These are phyloP conservation scores for Galerucella calmariensis DNA, from an alignment of 2,888 invertebrate genomes.

Conservation along the genomic window DNA sequence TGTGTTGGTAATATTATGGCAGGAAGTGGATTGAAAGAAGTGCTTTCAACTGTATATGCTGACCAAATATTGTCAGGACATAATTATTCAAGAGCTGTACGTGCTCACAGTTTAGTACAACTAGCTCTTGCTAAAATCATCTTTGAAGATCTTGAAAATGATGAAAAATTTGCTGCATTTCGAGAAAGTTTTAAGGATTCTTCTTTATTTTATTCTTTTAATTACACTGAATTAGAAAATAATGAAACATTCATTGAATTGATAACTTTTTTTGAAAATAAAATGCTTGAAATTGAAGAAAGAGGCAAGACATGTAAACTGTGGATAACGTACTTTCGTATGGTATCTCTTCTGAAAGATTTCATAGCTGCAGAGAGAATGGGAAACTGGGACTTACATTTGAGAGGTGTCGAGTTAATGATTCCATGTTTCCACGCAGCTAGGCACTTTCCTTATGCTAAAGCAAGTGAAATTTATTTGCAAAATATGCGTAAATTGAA, in stretches of 20 bases:
- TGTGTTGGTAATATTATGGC: background rate
- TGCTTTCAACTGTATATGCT: background rate
- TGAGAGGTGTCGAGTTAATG: too few relatives aligned
- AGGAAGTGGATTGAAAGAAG: constrained; percentile 2
- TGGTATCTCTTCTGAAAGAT: too few relatives aligned
- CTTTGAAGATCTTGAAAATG: background rate
- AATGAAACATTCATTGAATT: too few relatives aligned
- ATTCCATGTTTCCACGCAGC: too few relatives aligned
- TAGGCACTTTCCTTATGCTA: too few relatives aligned
- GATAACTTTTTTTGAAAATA: background rate
- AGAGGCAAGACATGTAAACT: too few relatives aligned
- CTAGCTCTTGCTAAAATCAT: too few relatives aligned
- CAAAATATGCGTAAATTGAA: too few relatives aligned
- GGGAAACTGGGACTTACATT: too few relatives aligned
- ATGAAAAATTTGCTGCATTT: background rate
- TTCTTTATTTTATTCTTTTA: background rate
- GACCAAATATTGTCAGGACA: background rate
- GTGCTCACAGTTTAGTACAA: background rate
- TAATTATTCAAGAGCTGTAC: background rate
- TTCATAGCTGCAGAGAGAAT: too few relatives aligned
- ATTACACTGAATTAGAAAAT: background rate
- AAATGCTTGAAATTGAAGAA: background rate
- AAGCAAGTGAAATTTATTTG: too few relatives aligned
- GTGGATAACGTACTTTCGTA: too few relatives aligned
- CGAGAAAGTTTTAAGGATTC: background rate